Conservation (phyloP, 2,797 vertebrate genomes). For the Tauraco hartlaubi region DNA sequence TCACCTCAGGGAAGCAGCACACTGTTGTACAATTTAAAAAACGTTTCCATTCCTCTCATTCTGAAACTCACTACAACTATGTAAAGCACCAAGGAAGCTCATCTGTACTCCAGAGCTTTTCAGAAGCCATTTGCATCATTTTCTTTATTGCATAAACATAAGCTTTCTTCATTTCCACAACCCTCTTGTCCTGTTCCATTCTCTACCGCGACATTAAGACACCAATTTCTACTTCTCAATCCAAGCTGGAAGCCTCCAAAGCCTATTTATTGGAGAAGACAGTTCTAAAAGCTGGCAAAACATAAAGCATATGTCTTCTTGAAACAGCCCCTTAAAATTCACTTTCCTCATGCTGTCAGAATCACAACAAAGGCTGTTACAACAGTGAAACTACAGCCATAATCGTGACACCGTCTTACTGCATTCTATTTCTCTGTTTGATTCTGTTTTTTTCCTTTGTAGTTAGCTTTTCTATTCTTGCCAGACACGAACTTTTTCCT, state of each 20-base stretch:
- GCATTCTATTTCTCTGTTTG: neutral
- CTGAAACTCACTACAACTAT: neutral
- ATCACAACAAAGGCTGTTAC: neutral
- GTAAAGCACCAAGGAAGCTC: neutral
- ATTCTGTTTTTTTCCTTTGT: neutral
- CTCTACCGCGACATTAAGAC: neutral
- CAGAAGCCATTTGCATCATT: neutral
- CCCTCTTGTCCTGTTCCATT: neutral
- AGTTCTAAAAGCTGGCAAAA: neutral
- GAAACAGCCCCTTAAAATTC: neutral
- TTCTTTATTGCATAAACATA: neutral
- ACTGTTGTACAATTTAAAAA: neutral
- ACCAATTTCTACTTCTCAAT: neutral
- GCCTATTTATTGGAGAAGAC: neutral
- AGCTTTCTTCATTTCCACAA: neutral
- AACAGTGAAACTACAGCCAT: neutral
- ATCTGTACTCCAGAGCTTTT: fast-evolving
- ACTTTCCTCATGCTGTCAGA: neutral
- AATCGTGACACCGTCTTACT: neutral
- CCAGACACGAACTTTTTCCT: neutral
- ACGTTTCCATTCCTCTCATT: neutral
- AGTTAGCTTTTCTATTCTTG: neutral
- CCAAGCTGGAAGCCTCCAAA: neutral
- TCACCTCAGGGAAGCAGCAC: neutral
- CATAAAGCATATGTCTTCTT: fast-evolving